Evolutionary conservation across 2,113 vertebrate species (phyloP).

Genomic region (Crotalus tigris): DNA sequence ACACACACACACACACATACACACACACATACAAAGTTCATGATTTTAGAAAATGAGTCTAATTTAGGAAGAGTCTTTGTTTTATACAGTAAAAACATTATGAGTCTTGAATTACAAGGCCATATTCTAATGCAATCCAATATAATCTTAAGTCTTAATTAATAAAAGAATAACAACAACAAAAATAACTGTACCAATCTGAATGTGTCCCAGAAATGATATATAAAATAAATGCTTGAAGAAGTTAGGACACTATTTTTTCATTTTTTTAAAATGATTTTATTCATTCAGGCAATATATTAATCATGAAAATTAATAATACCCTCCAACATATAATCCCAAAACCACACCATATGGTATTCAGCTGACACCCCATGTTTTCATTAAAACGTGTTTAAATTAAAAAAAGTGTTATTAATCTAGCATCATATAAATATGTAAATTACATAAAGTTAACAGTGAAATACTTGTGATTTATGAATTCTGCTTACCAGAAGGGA

Average conservation of each 20-base stretch:
- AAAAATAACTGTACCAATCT: not conserved
- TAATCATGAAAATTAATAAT: not conserved
- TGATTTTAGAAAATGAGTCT: not conserved
- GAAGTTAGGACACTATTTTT: not conserved
- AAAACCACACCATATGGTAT: not conserved
- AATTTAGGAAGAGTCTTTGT: not conserved
- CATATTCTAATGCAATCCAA: not conserved
- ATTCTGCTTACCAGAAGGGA: not conserved
- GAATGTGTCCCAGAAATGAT: not conserved
- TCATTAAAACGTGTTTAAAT: not conserved
- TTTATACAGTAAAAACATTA: not conserved
- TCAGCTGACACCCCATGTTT: not conserved
- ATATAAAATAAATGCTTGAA: not conserved
- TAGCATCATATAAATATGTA: not conserved
- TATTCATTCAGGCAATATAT: not conserved
- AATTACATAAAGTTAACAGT: not conserved
- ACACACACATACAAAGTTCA: not conserved
- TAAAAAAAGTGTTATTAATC: not conserved
- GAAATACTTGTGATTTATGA: not conserved
- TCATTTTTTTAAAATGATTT: not conserved
- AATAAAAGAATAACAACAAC: not conserved
- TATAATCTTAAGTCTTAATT: not conserved
- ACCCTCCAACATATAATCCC: not conserved
- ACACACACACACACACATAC: not conserved
- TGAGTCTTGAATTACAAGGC: not conserved